phyloP scores from a whole-genome alignment of 2,888 invertebrate species.

The Taphrorychus bicolor region DNA sequence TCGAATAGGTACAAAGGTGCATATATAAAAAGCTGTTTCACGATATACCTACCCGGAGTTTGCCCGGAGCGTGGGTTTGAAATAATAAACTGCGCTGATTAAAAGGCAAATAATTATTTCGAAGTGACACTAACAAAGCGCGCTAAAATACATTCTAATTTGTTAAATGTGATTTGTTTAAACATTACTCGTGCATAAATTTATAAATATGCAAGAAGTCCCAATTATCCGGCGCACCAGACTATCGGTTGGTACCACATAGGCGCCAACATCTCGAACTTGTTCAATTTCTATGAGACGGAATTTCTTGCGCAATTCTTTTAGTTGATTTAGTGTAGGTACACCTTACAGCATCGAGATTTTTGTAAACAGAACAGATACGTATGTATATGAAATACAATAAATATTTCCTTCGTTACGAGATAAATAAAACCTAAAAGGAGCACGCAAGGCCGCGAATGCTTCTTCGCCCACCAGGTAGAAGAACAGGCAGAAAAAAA shows the following conservation, averaged over 20 bases:
- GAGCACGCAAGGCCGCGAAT: conserved; percentile 17
- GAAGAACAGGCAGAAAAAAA: conserved; percentile 10
- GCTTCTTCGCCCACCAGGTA: conserved; percentile 24
- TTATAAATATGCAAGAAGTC: conserved; percentile 33
- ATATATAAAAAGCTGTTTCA: background rate
- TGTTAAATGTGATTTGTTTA: conserved; percentile 29
- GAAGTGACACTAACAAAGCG: conserved; percentile 35
- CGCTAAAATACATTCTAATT: conserved; percentile 33
- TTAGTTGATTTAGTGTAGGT: conserved; percentile 4
- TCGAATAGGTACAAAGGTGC: background rate
- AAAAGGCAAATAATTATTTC: conserved; percentile 22
- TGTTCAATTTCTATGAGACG: conserved; percentile 35
- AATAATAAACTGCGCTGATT: conserved; percentile 24
- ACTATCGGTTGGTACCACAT: conserved; percentile 31
- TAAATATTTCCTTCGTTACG: conserved; percentile 1
- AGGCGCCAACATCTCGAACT: conserved; percentile 39
- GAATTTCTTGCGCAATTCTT: conserved; percentile 31
- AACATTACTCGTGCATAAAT: conserved; percentile 30
- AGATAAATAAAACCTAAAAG: conserved; percentile 1
- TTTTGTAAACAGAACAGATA: conserved; percentile 1
- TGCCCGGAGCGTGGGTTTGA: conserved; percentile 12
- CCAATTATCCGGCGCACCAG: conserved; percentile 28
- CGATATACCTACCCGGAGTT: no score
- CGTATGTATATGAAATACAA: background rate
- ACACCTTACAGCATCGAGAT: background rate